These are phyloP conservation scores for Trematomus loennbergii DNA, from an alignment of 2,113 vertebrate species.

Conservation along the genomic window DNA sequence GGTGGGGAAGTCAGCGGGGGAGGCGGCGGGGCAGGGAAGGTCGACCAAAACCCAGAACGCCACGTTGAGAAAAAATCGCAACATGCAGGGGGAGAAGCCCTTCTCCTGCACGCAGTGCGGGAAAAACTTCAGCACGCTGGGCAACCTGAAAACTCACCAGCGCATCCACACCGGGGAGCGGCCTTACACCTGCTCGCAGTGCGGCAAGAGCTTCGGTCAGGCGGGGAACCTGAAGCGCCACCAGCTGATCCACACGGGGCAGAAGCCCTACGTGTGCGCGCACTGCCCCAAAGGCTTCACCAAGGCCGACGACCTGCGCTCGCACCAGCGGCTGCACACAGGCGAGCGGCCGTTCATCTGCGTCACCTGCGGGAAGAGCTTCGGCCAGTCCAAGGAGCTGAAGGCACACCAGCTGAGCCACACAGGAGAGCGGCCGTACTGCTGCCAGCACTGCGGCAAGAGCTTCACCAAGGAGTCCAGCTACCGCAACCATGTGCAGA, in stretches of 20 bases:
- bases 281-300: conserved; percentile 87
- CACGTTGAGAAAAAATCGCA: conserved; percentile 80
- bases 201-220: conserved; percentile 86
- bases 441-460: conserved; percentile 85
- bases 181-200: conserved; percentile 85
- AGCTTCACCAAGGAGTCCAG: conserved; percentile 82
- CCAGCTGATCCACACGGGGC: conserved; percentile 87
- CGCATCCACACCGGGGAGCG: conserved; percentile 86
- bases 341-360: conserved; percentile 85
- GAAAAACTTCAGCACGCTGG: conserved; percentile 86
- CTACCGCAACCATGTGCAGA: conserved; percentile 85
- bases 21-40: neutral
- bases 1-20: neutral
- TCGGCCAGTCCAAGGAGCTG: conserved; percentile 83
- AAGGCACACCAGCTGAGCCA: conserved; percentile 84
- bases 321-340: conserved; percentile 85
- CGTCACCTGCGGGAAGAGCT: conserved; percentile 82
- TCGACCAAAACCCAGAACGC: conserved; percentile 66
- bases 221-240: conserved; percentile 85
- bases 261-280: conserved; percentile 84
- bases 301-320: conserved; percentile 84
- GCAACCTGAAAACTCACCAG: conserved; percentile 87
- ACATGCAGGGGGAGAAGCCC: conserved; percentile 82
- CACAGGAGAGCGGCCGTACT: conserved; percentile 79
- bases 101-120: conserved; percentile 85